Conservation (phyloP, 2,797 vertebrate genomes). For the Smutsia temminckii region DNA sequence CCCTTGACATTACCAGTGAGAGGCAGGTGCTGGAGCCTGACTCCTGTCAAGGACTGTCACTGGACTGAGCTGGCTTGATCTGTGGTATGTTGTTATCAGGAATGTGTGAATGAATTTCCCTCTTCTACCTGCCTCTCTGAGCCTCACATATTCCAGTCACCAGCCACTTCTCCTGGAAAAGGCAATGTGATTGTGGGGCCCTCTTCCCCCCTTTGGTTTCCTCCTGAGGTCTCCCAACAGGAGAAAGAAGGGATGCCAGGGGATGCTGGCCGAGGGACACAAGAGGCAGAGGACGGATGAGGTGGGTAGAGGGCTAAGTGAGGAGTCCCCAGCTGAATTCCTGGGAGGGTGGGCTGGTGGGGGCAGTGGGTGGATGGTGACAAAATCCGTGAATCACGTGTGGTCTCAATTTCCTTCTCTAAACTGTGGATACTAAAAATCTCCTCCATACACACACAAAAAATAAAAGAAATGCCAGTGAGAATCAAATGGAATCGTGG, state of each 20-base stretch:
- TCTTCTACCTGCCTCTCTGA: background rate
- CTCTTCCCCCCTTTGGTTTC: background rate
- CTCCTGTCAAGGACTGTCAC: background rate
- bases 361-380: background rate
- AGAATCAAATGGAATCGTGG: background rate
- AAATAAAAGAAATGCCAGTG: background rate
- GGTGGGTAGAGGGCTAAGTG: background rate
- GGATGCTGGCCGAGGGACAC: background rate
- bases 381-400: background rate
- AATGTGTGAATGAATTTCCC: background rate
- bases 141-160: background rate
- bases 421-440: background rate
- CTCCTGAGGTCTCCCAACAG: background rate
- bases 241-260: background rate
- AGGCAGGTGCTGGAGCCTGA: background rate
- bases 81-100: background rate
- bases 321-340: background rate
- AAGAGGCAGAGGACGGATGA: background rate
- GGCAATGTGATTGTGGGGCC: accelerated
- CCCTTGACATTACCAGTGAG: background rate
- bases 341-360: background rate
- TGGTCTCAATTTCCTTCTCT: background rate
- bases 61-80: background rate
- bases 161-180: background rate
- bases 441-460: background rate